Base-by-base conservation (phyloP, 2,113 vertebrate genomes). In the Pterocles burchelli region DNA sequence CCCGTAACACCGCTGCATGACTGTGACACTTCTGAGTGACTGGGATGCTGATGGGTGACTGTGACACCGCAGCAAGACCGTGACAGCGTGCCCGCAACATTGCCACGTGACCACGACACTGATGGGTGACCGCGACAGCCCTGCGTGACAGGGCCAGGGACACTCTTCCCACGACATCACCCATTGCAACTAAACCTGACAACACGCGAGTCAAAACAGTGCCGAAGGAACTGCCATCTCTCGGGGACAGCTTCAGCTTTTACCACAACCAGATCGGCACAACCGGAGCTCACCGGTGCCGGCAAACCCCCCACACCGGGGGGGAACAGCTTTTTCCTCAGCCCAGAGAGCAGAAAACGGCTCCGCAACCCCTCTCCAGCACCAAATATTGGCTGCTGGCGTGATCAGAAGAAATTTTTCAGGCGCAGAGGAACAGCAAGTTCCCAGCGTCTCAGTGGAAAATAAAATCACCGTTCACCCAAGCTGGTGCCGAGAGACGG, bases 171-270 rank as follows among this genome's bases (percentile, higher is more conserved):
- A 5, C 3, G 13, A 31, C 9, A 2, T 17, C 22, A 14, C 65
- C 65, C 26, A 3, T 10, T 2, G 10, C 5, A 18, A 48, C 29
- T 13, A 29, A n/a, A 26, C 43, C n/a, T 41, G 41, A 41, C 4
- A 5, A 33, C 1, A 21, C 1, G 48, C 20, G 4, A 14, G 20
- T 11, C 45, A 12, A 25, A 68, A 45, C 3, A 1, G 8, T 17
- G 2, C 28, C 10, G 10, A 34, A 51, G 31, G 2, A 21, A 68
- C 31, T 4, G 1, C 10, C 2, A 0, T 8, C 33, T 31, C 63
- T 9, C 10, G 9, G 3, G 21, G 46, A 55, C 62, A 17, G 73
- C 33, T 34, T 31, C 26, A 26, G 62, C 46, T 4, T 19, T 21
- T 16, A 28, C 22, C 54, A 20, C 54, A 59, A 21, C 16, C 43